Evolutionary conservation across 2,797 vertebrate species (phyloP).

Genomic region (Coilia nasus): DNA sequence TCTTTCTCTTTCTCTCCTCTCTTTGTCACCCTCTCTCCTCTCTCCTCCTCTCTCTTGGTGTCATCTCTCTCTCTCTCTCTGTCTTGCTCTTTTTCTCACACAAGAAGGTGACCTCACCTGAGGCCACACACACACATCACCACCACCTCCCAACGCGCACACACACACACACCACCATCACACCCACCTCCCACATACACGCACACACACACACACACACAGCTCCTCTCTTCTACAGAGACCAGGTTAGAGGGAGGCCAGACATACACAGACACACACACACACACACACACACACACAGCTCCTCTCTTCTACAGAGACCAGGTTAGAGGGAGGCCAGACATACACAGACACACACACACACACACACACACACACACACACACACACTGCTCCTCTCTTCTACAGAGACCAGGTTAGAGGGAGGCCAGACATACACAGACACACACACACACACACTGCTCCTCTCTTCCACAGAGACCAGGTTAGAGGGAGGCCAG

Average conservation of each 20-base stretch:
- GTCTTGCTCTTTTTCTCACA: neutral
- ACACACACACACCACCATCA: neutral
- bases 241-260: too few relatives aligned
- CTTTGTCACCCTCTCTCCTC: neutral
- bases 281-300: too few relatives aligned
- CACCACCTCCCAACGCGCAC: neutral
- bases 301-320: too few relatives aligned
- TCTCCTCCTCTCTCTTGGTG: neutral
- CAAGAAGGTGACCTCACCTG: slow-evolving; percentile 18
- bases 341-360: neutral
- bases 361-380: too few relatives aligned
- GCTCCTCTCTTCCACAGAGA: too few relatives aligned
- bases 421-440: too few relatives aligned
- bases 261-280: too few relatives aligned
- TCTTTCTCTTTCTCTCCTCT: neutral
- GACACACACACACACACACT: too few relatives aligned
- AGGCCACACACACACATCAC: slow-evolving; percentile 3
- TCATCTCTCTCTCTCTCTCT: neutral
- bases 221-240: neutral
- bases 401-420: too few relatives aligned
- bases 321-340: too few relatives aligned
- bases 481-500: too few relatives aligned
- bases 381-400: too few relatives aligned
- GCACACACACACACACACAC: neutral
- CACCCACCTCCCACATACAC: neutral